phyloP scores from a whole-genome alignment of 2,797 vertebrate genomes.

The Alcedo atthis region DNA sequence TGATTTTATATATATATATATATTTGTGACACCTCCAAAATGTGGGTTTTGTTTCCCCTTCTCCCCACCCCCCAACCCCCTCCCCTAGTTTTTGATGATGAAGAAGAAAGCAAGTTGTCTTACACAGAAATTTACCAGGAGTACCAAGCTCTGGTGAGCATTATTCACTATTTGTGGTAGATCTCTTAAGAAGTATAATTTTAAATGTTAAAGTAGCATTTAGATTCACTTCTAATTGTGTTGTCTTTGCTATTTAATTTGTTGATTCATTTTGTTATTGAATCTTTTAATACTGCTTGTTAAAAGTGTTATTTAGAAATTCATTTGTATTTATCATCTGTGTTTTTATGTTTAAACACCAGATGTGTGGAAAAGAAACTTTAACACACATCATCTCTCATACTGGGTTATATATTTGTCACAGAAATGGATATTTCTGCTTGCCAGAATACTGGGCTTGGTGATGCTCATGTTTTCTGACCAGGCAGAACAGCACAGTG shows the following conservation, averaged over 20 bases:
- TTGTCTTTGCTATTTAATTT: not conserved
- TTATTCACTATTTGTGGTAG: not conserved
- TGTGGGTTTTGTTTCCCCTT: not conserved
- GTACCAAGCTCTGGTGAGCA: constrained; percentile 94
- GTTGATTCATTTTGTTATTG: no score
- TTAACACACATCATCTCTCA: not conserved
- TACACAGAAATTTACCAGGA: constrained; percentile 97
- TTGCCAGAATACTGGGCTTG: not conserved
- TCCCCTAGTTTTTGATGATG: constrained; percentile 93
- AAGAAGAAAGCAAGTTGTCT: constrained; percentile 96
- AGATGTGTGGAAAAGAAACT: not conserved
- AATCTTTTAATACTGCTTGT: not conserved
- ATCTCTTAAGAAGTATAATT: not conserved
- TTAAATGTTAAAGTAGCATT: not conserved
- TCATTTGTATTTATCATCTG: not conserved
- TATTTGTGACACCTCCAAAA: not conserved
- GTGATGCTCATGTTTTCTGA: not conserved
- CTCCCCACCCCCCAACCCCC: no score
- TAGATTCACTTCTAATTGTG: not conserved
- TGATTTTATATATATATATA: no score
- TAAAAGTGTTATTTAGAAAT: not conserved
- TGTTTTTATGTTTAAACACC: not conserved
- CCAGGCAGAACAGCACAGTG: not conserved
- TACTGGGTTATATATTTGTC: not conserved
- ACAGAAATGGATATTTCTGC: not conserved